Evolutionary conservation across 2,888 invertebrate species (phyloP).

Genomic region (Thumatha senex): DNA sequence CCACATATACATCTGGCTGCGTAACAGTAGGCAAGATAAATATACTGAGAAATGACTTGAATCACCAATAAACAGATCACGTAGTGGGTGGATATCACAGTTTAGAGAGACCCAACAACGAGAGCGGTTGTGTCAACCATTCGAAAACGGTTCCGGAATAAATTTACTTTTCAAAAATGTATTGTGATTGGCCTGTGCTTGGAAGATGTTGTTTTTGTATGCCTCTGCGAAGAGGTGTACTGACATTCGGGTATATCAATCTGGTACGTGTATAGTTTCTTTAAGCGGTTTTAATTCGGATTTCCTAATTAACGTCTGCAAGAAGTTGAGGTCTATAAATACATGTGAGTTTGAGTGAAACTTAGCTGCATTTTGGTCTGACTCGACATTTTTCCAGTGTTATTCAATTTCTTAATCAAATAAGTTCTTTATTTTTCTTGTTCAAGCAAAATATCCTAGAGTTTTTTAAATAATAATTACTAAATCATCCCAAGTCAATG

Average conservation of each 20-base stretch:
- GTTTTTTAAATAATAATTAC: too few relatives aligned
- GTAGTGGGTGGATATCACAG: neutral
- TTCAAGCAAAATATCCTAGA: too few relatives aligned
- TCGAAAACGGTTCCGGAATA: neutral
- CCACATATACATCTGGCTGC: neutral
- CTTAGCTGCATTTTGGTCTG: neutral
- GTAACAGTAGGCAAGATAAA: neutral
- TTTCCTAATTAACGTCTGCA: slow-evolving; percentile 6
- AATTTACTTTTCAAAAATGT: slow-evolving; percentile 46
- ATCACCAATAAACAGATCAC: slow-evolving; percentile 23
- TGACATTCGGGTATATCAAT: slow-evolving; percentile 62
- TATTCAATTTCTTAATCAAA: too few relatives aligned
- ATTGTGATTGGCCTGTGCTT: slow-evolving; percentile 57
- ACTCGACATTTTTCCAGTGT: neutral
- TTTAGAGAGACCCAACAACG: neutral
- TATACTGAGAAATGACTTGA: slow-evolving; percentile 31
- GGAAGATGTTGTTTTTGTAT: slow-evolving; percentile 69
- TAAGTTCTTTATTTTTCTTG: too few relatives aligned
- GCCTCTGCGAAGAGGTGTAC: slow-evolving; percentile 61
- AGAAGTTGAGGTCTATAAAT: too few relatives aligned
- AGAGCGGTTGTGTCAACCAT: slow-evolving; percentile 1
- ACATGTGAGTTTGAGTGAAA: neutral
- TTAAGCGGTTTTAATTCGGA: slow-evolving; percentile 3
- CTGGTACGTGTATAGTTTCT: slow-evolving; percentile 51
- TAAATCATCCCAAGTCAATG: too few relatives aligned